Conservation (phyloP, 2,888 invertebrate genomes). For the Galerucella nymphaeae region DNA sequence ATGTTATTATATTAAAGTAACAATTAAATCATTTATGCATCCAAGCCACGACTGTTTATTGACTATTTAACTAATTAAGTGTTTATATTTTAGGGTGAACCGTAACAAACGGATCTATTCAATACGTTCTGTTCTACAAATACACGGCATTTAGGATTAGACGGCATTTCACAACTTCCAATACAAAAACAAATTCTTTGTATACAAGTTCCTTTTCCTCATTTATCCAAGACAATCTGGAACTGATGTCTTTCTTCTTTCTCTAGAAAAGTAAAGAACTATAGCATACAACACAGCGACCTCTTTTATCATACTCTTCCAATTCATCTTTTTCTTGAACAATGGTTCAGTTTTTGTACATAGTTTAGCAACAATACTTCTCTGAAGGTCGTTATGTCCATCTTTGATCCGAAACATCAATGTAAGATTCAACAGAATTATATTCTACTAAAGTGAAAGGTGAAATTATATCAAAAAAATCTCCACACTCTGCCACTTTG, state of each 20-base stretch:
- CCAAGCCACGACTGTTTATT: too few species aligned
- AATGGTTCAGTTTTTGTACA: neutral
- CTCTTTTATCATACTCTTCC: neutral
- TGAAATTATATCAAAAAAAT: too few species aligned
- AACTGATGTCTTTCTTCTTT: too few species aligned
- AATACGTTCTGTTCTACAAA: neutral
- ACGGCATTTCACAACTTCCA: conserved; percentile 4
- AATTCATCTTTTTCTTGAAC: neutral
- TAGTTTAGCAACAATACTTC: neutral
- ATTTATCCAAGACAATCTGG: neutral
- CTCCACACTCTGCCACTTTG: too few species aligned
- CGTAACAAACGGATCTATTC: neutral
- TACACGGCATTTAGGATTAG: conserved; percentile 4
- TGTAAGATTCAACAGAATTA: conserved; percentile 13
- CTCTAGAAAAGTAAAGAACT: neutral
- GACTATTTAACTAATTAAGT: too few species aligned
- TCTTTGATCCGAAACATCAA: conserved; percentile 19
- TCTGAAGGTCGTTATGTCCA: conserved; percentile 14
- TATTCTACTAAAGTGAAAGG: too few species aligned
- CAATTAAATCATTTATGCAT: too few species aligned
- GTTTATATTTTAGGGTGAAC: too few species aligned
- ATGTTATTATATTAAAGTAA: too few species aligned
- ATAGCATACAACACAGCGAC: conserved; percentile 1
- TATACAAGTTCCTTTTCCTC: neutral
- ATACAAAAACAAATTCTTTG: neutral